Evolutionary conservation across 2,797 vertebrate species (phyloP), one percentile per base, ranked within the genome.

Genomic region (Gastrophryne carolinensis): DNA sequence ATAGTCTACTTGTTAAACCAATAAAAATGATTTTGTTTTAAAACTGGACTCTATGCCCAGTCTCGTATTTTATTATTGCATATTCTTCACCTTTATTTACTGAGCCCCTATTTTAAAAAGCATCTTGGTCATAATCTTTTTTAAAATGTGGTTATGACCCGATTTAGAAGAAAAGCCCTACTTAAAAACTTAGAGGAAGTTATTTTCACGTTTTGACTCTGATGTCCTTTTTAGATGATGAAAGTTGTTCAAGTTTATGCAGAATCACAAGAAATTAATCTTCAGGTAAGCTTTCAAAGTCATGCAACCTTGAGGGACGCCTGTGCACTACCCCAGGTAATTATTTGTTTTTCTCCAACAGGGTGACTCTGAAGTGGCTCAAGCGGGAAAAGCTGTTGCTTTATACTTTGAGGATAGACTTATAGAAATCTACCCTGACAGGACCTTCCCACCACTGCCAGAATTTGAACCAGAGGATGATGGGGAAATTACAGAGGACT

Each of bases 161-260:
- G 85, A 84, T 85, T 85, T 86, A 78, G 83, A 89, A 84, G 79
- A 82, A 87, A 86, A 85, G 84, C 79, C 90, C 90, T 90, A 12
- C 89, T 81, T 86, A 81, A 89, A 87, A 92, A 84, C 89, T 89
- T 90, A 90, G 89, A 79, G 90, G 84, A 89, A 87, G 94, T 96
- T 90, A 91, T 89, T 92, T 92, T 94, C 92, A 93, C 84, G 89
- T 91, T 93, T 90, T 92, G 96, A 95, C 94, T 97, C 92, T 97
- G 94, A 94, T 95, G 91, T 96, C 96, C 94, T 97, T 94, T 98
- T 98, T 97, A 99, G 97, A 99, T 98, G 96, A 98, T 96, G 95
- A 98, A 95, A 97, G 98, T 99, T 97, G 98, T 99, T 98, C 96
- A 98, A 95, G 97, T 98, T 95, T 99, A 99, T 98, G 97, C 97